Evolutionary conservation across 2,797 vertebrate genomes (phyloP).

Genomic region (Tapirus indicus): DNA sequence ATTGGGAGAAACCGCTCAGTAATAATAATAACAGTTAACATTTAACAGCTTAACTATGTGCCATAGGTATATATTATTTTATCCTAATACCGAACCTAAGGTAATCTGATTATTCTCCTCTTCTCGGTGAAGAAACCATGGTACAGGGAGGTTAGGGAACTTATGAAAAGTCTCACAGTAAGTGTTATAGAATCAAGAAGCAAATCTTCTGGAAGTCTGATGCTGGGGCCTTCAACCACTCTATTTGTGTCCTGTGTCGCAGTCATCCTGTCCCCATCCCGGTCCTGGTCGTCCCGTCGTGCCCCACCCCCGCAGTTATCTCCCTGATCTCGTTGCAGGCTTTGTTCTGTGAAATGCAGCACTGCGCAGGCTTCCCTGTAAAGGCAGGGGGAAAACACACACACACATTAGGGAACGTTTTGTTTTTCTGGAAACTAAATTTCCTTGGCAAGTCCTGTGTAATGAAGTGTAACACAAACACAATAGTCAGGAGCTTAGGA

Average conservation of each 20-base stretch:
- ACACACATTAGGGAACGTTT: background rate
- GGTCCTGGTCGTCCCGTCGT: too few species aligned
- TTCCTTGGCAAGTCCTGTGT: background rate
- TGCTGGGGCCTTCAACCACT: background rate
- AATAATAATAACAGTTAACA: background rate
- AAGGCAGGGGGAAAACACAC: background rate
- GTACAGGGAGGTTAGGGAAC: background rate
- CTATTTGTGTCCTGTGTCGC: too few species aligned
- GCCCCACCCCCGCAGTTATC: background rate
- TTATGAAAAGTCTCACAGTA: background rate
- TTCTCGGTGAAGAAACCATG: background rate
- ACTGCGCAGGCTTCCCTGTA: background rate
- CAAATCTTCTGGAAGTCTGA: background rate
- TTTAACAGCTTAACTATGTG: background rate
- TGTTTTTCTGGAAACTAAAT: background rate
- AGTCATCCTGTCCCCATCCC: too few species aligned
- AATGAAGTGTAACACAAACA: background rate
- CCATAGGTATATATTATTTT: background rate
- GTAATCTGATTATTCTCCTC: background rate
- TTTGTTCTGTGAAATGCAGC: background rate
- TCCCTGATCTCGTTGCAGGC: background rate
- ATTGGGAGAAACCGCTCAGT: background rate
- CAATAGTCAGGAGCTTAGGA: background rate
- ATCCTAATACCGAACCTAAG: background rate
- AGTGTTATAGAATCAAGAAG: background rate